Base-by-base conservation (phyloP, 2,888 invertebrate genomes). In the Crocallis elinguaria region DNA sequence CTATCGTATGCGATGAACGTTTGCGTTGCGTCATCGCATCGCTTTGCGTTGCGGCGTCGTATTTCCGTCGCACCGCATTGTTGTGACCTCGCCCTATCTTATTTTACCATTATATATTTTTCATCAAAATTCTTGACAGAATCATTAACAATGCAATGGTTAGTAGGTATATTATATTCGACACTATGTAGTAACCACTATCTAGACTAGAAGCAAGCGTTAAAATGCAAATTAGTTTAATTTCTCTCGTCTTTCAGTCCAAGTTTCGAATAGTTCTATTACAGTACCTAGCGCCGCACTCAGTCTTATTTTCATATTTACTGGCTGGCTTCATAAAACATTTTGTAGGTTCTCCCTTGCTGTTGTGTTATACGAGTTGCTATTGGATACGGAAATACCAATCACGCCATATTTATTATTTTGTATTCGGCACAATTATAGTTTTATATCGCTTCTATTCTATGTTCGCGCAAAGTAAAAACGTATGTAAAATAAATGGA, bases 311-410 rank as follows among this genome's bases (percentile, higher is more conserved):
- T 55, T 50, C 41, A 42, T 51, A 60, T 53, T 62, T 57, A 39
- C 49, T 35, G 42, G 23, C 32, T 51, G 49, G 45, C 32, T 29
- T 56, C 50, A 38, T 55, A 41, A 44, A 42, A 37, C 17, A 45
- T 60, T 51, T 37, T 11, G 21, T 21, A 36, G 43, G 43, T 38
- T 49, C 44, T 48, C 37, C 39, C 42, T 50, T 21, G 45, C 38
- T 58, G 62, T 54, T 61, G 63, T 63, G 49, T 37, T 30, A 35
- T 39, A 38, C 39, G 43, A 59, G 58, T 56, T 58, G 55, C 61
- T 48, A 60, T 57, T 61, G 59, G 59, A 52, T 54, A 62, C 61
- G 59, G 59, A 52, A 63, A 60, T 49, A 46, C 55, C 57, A 50
- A 57, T 57, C 57, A 55, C 51, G 48, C 46, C 38, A 54, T 56